These are phyloP conservation scores for Corythoichthys intestinalis DNA, from an alignment of 2,113 vertebrate species.

Conservation along the genomic window DNA sequence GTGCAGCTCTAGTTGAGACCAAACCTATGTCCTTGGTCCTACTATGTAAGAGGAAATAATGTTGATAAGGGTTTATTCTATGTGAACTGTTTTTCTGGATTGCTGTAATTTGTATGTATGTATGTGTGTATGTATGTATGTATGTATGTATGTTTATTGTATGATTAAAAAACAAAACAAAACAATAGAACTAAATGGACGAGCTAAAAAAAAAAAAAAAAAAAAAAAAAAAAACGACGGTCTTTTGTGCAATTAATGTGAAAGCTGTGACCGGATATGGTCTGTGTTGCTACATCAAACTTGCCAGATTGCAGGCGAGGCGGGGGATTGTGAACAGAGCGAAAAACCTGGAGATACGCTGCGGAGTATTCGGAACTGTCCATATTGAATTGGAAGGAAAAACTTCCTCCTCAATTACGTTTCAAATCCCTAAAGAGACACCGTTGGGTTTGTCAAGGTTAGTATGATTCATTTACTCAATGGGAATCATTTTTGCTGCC, in stretches of 20 bases:
- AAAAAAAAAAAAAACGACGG: too few species aligned
- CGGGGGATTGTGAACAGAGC: slow-evolving; percentile 45
- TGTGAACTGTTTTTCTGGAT: too few species aligned
- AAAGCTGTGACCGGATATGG: slow-evolving; percentile 13
- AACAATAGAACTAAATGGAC: too few species aligned
- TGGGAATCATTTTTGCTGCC: background rate
- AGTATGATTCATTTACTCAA: slow-evolving; percentile 8
- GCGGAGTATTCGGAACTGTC: slow-evolving; percentile 12
- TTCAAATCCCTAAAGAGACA: background rate
- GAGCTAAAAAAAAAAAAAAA: too few species aligned
- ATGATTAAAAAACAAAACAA: too few species aligned
- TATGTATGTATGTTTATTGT: too few species aligned
- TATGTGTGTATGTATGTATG: too few species aligned
- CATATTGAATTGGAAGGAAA: slow-evolving; percentile 3
- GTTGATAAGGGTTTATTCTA: too few species aligned
- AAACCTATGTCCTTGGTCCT: too few species aligned
- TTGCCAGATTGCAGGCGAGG: slow-evolving; percentile 27
- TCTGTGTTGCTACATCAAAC: fast-evolving
- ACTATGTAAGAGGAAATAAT: too few species aligned
- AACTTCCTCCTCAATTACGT: slow-evolving; percentile 2
- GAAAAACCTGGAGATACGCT: slow-evolving; percentile 15
- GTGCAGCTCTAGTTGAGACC: too few species aligned
- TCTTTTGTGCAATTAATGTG: slow-evolving; percentile 22
- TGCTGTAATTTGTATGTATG: too few species aligned
- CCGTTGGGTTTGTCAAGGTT: slow-evolving; percentile 21